Percentiles rank a stretch among this genome's conserved stretches.
Conservation (phyloP, 2,888 invertebrate species). For the Stomorhina lunata region DNA sequence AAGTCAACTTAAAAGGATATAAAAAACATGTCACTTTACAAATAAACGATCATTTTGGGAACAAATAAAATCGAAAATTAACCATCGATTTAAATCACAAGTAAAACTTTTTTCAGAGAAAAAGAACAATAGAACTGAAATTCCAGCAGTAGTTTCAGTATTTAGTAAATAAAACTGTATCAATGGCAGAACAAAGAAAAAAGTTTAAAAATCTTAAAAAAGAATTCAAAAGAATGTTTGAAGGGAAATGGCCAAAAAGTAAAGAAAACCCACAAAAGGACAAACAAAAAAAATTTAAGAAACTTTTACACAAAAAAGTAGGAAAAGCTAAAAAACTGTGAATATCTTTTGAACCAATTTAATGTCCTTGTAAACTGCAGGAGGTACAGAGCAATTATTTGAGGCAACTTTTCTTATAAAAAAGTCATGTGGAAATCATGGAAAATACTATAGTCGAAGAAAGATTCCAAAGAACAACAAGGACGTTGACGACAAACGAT, state of each 20-base stretch:
- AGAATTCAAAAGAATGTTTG: constrained; percentile 13
- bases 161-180: constrained; percentile 33
- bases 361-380: constrained; percentile 63
- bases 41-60: constrained; percentile 7
- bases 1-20: neutral
- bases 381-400: constrained; percentile 55
- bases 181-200: constrained; percentile 18
- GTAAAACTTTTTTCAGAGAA: neutral
- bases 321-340: neutral
- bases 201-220: constrained; percentile 17
- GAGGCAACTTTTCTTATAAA: constrained; percentile 44
- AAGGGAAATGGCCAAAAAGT: neutral
- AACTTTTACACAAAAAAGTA: neutral
- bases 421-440: constrained; percentile 42
- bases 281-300: neutral
- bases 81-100: constrained; percentile 2
- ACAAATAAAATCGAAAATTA: constrained; percentile 41
- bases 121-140: neutral
- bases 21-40: constrained; percentile 24
- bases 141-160: neutral
- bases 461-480: neutral
- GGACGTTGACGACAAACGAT: too few relatives aligned
- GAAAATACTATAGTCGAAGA: constrained; percentile 20
- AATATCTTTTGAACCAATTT: constrained; percentile 47
- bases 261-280: neutral